Base-by-base conservation (phyloP, 1,140 invertebrate genomes). In the Goniozus legneri region DNA sequence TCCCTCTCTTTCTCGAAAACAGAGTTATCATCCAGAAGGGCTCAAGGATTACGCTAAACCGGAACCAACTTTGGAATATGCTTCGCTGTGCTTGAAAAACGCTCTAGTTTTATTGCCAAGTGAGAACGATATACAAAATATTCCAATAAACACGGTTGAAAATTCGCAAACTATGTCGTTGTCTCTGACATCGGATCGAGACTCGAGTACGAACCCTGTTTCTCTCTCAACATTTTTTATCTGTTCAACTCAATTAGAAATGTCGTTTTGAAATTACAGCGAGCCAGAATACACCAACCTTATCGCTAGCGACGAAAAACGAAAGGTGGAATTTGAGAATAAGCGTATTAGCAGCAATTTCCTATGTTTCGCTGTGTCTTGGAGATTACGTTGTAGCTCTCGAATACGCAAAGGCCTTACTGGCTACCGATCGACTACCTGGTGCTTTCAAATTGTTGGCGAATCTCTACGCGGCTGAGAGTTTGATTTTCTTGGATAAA, bases 391-490 rank as follows among this genome's bases (percentile, higher is more conserved):
- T 87, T 10, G 76, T 87, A n/a, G 88, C 92, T 3, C 75, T 93
- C 12, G 81, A 87, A 50, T 84, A 89, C 77, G 82, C 91, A 7
- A 83, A 85, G 64, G 76, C 81, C 20, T 67, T 92, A 12, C 65
- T 91, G 15, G 77, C 65, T 41, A 83, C 88, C 56, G 79, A 83
- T 35, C 79, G 79, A 56, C 58, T 86, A 31, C 85, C 84, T 13
- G 81, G 80, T 10, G 79, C 80, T 30, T 84, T 88, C 58, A 84
- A 78, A 69, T 83, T 93, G 48, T 76, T 95, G 48, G 91, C 84
- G 0, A 87, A 93, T 70, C 81, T 96, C 52, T 96, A 96, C 71
- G 86, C 88, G 14, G 91, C 90, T 1, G 93, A 97, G 73, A 86
- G 91, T 32, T 73, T 92, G n/a, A 84, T 96, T 52, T 82, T 87